Conservation (phyloP, 2,888 invertebrate genomes). For the Monochamus alternatus region DNA sequence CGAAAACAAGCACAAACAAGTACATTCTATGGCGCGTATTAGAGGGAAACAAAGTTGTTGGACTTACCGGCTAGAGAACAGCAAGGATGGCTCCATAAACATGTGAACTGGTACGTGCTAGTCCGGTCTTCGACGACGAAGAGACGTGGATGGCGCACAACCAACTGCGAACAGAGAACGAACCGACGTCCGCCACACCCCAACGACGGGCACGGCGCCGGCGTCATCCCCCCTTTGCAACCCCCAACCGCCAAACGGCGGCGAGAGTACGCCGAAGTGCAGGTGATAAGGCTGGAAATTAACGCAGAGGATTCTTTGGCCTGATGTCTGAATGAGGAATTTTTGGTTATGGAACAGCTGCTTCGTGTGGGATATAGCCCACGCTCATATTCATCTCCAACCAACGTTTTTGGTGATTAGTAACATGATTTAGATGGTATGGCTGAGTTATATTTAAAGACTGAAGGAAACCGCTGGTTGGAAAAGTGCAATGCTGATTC, state of each 20-base stretch:
- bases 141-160: constrained; percentile 64
- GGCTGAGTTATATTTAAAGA: too few relatives aligned
- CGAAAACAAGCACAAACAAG: not conserved
- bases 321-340: not conserved
- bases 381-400: too few relatives aligned
- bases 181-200: constrained; percentile 70
- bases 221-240: constrained; percentile 62
- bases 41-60: not conserved
- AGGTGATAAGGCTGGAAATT: constrained; percentile 54
- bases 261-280: constrained; percentile 54
- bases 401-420: too few relatives aligned
- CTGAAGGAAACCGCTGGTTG: too few relatives aligned
- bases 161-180: constrained; percentile 67
- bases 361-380: too few relatives aligned
- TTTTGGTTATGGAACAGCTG: too few relatives aligned
- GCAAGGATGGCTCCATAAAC: constrained; percentile 28
- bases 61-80: constrained; percentile 25
- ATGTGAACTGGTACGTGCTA: constrained; percentile 39
- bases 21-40: not conserved
- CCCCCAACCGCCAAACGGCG: constrained; percentile 53
- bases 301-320: constrained; percentile 46
- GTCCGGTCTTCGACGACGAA: constrained; percentile 37
- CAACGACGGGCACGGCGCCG: constrained; percentile 66
- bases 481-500: too few relatives aligned
- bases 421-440: too few relatives aligned